Conservation (phyloP, 2,797 vertebrate species). For the Saguinus oedipus region DNA sequence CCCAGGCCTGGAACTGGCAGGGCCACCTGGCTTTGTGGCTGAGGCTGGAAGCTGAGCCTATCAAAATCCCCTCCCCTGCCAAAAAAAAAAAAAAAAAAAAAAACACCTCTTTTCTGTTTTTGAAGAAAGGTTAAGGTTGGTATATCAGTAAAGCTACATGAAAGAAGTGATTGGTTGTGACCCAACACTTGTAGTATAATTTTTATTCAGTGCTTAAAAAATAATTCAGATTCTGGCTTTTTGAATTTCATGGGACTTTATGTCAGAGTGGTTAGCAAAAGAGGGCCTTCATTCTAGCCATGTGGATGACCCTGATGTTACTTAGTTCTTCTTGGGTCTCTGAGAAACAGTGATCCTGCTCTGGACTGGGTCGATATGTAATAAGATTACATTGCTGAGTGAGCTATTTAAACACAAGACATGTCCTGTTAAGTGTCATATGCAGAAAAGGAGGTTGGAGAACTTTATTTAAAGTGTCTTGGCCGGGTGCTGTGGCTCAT, state of each 20-base stretch:
- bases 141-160: not conserved
- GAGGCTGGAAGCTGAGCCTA: not conserved
- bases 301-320: not conserved
- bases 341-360: not conserved
- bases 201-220: slow-evolving; percentile 46
- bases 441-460: slow-evolving; percentile 5
- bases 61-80: not conserved
- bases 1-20: not conserved
- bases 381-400: slow-evolving; percentile 15
- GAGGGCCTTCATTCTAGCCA: not conserved
- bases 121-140: slow-evolving; percentile 2
- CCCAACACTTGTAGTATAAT: not conserved
- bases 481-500: not conserved
- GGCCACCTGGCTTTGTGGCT: not conserved
- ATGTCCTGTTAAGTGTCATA: not conserved
- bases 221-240: not conserved
- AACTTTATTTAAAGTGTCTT: slow-evolving; percentile 16
- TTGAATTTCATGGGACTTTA: not conserved
- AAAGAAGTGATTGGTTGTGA: not conserved
- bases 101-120: slow-evolving; percentile 2
- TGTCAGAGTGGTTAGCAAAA: slow-evolving; percentile 38
- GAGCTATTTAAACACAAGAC: not conserved
- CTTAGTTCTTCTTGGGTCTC: not conserved
- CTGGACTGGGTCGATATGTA: not conserved
- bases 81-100: not conserved